Conservation (phyloP, 2,888 invertebrate species). For the Candidula unifasciata region DNA sequence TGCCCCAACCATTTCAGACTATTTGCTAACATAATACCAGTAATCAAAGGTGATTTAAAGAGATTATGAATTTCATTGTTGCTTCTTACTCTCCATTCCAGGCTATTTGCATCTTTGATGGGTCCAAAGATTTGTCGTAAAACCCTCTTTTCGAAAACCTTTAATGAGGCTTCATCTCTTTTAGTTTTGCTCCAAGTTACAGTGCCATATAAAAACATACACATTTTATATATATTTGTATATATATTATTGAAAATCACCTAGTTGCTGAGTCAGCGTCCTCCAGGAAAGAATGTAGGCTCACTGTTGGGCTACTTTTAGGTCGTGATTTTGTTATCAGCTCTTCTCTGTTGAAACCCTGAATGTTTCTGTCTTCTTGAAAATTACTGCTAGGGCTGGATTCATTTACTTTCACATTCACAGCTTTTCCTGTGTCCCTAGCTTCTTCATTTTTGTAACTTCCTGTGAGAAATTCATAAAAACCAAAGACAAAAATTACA, state of each 20-base stretch:
- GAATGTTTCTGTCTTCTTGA: slow-evolving; percentile 72
- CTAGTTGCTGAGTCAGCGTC: slow-evolving; percentile 71
- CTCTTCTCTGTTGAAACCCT: slow-evolving; percentile 65
- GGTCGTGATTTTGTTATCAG: slow-evolving; percentile 62
- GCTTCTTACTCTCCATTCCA: no score
- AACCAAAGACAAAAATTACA: no score
- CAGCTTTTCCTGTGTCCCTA: background rate
- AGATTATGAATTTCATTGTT: no score
- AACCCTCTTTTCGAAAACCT: no score
- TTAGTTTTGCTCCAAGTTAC: no score
- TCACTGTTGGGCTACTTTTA: slow-evolving; percentile 61
- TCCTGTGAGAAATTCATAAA: background rate
- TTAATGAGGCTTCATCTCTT: no score
- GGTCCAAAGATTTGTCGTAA: no score
- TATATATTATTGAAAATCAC: slow-evolving; percentile 54
- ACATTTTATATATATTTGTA: background rate
- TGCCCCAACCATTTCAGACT: no score
- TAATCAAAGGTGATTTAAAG: no score
- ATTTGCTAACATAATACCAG: no score
- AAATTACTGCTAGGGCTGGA: slow-evolving; percentile 73
- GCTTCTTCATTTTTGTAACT: background rate
- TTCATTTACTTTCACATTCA: slow-evolving; percentile 34
- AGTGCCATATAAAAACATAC: no score
- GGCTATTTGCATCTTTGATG: no score
- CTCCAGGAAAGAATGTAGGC: slow-evolving; percentile 65